Evolutionary conservation across 2,797 vertebrate species (phyloP), one percentile per base, ranked within the genome.

Genomic region (Hozukius guyotensis): DNA sequence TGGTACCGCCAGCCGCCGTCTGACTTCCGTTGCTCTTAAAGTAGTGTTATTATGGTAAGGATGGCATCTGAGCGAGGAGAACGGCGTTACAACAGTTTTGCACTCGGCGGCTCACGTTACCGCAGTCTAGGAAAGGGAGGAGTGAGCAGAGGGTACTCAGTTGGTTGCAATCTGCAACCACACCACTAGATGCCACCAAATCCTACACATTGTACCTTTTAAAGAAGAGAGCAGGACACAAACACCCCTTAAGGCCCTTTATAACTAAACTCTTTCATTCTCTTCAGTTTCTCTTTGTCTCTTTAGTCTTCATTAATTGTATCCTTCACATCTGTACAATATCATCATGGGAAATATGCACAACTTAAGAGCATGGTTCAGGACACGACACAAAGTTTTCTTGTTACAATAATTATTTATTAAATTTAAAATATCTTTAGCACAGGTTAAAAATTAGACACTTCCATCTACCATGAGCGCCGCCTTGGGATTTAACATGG

Each of bases 341-440:
- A 38, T 29, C 22, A 46, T 42, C 42, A 65, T 55, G 5, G 24
- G 42, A 32, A 75, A 59, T 31, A 34, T 27, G 9, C 25, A 68
- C 20, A 71, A 1, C 9, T 29, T 12, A 34, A 57, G 24, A 46
- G 22, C 12, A 76, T 2, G 25, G 18, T 42, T 67, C 25, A 89
- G 24, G 78, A 83, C 27, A 73, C 10, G 52, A 88, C 86, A 92
- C 85, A 63, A 61, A 16, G 16, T 57, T 90, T 90, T 95, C 91
- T 95, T 96, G 93, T 96, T 96, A 95, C 94, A 96, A 95, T 95
- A 93, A 92, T 96, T 96, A 96, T 96, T 97, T 97, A 97, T 96
- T 97, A 96, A 97, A 96, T 95, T 95, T 95, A 96, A 96, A 96
- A 95, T 95, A 95, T 96, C 94, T 96, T 94, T 95, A 96, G 95